A percentile compares a stretch with the other conserved stretches of the same genome.
Evolutionary conservation across 2,888 invertebrate species (phyloP).

Genomic region (Nowickia ferox): DNA sequence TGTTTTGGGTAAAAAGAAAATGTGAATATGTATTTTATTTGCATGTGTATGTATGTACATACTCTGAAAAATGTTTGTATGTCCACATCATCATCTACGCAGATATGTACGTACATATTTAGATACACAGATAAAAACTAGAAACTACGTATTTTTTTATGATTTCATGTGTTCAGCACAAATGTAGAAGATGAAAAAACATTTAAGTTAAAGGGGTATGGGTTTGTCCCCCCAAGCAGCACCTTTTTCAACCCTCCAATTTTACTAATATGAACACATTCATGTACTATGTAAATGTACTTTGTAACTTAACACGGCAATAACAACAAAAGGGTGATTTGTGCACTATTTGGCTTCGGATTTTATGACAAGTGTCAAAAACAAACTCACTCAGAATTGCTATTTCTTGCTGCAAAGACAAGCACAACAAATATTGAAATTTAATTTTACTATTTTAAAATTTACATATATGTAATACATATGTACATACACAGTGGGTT

Average conservation of each 20-base stretch:
- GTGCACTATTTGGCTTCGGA: background rate
- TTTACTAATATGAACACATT: background rate
- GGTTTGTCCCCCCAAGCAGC: constrained; percentile 1
- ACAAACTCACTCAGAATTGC: background rate
- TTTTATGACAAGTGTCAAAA: background rate
- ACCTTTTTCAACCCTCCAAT: background rate
- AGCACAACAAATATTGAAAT: background rate
- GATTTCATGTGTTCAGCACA: background rate
- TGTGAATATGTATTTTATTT: no score
- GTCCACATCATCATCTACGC: no score
- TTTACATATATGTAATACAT: no score
- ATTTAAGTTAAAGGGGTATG: background rate
- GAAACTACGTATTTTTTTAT: constrained; percentile 5
- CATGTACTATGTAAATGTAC: background rate
- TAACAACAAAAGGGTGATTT: background rate
- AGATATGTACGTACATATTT: background rate
- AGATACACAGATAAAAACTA: background rate
- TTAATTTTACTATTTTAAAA: no score
- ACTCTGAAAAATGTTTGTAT: background rate
- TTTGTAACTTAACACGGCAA: constrained; percentile 6
- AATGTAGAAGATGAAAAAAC: background rate
- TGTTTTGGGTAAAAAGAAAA: no score
- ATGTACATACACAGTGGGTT: no score
- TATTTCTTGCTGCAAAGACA: background rate
- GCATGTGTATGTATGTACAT: constrained; percentile 31